Conservation (phyloP, 2,888 invertebrate genomes). For the Lycia hirtaria region DNA sequence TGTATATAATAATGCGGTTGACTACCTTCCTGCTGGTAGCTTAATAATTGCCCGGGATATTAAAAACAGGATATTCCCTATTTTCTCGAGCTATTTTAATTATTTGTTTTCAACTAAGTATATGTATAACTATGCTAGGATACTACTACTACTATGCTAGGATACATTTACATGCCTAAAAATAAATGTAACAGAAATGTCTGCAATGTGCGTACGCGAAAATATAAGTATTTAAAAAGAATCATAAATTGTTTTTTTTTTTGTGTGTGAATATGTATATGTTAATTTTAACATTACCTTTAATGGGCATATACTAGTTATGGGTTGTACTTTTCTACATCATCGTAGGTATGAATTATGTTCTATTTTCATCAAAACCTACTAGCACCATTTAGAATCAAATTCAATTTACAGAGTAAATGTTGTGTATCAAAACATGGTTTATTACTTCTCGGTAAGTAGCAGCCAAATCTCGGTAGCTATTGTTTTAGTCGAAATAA, state of each 20-base stretch:
- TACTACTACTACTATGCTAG: too few relatives aligned
- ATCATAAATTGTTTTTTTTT: too few relatives aligned
- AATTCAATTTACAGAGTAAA: conserved; percentile 38
- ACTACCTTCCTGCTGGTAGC: not conserved
- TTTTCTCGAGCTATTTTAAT: not conserved
- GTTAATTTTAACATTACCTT: too few relatives aligned
- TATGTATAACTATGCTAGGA: too few relatives aligned
- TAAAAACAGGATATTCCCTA: not conserved
- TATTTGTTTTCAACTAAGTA: too few relatives aligned
- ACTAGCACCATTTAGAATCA: not conserved
- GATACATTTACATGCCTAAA: too few relatives aligned
- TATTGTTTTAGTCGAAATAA: conserved; percentile 13
- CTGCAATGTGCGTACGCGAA: too few relatives aligned
- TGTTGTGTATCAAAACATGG: conserved; percentile 32
- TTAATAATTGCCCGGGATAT: not conserved
- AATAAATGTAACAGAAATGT: not conserved
- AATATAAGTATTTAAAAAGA: too few relatives aligned
- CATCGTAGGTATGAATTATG: too few relatives aligned
- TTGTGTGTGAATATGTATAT: too few relatives aligned
- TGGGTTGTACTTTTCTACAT: not conserved
- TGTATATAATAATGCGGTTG: not conserved
- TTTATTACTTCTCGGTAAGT: conserved; percentile 22
- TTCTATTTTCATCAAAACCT: not conserved
- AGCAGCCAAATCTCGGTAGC: not conserved
- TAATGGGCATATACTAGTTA: too few relatives aligned